A percentile compares a stretch with the other conserved stretches of the same genome.
Evolutionary conservation across 2,888 invertebrate genomes (phyloP).

Genomic region (Zeuzera pyrina): DNA sequence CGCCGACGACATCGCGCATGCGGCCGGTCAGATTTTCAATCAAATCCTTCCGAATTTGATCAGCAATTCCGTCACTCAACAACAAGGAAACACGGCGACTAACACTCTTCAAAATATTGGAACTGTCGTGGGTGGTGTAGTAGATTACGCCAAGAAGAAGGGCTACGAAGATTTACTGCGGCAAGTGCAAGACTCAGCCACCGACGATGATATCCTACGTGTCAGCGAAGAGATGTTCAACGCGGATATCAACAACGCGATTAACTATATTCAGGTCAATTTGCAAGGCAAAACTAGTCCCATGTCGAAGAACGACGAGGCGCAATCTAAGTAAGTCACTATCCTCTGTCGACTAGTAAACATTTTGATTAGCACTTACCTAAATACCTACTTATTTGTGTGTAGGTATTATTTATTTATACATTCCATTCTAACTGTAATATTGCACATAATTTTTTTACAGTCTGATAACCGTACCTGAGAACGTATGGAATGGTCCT

Average conservation of each 20-base stretch:
- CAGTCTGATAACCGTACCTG: slow-evolving; percentile 79
- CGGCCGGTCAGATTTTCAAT: slow-evolving; percentile 63
- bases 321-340: slow-evolving; percentile 79
- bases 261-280: slow-evolving; percentile 78
- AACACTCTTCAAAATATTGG: slow-evolving; percentile 60
- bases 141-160: slow-evolving; percentile 64
- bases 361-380: slow-evolving; percentile 1
- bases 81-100: slow-evolving; percentile 50
- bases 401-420: no score
- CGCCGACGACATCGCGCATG: slow-evolving; percentile 53
- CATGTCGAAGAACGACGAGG: slow-evolving; percentile 79
- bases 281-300: slow-evolving; percentile 83
- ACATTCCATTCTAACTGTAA: no score
- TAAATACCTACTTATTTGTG: no score
- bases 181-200: slow-evolving; percentile 66
- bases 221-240: slow-evolving; percentile 81
- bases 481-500: slow-evolving; percentile 75
- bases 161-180: slow-evolving; percentile 58
- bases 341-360: slow-evolving; percentile 1
- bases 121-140: slow-evolving; percentile 62
- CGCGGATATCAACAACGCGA: slow-evolving; percentile 83
- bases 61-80: slow-evolving; percentile 45
- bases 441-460: slow-evolving; percentile 20
- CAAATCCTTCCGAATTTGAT: slow-evolving; percentile 57
- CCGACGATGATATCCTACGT: slow-evolving; percentile 77